Base-by-base conservation (phyloP, 2,888 invertebrate genomes). In the Dynastes hyllus region DNA sequence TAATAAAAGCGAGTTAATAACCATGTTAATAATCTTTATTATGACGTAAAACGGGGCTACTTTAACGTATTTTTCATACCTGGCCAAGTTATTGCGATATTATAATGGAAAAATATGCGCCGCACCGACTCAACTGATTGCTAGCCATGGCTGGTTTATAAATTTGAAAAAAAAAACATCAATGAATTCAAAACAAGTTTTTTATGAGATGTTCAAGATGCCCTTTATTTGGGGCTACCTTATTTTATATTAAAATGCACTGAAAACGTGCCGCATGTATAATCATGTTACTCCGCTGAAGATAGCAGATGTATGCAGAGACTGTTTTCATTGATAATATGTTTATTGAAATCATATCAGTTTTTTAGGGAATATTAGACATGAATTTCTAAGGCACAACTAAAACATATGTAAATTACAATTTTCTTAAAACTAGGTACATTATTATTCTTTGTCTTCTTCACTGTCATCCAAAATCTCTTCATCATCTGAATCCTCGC, bases 361-460 rank as follows among this genome's bases (percentile, higher is more conserved):
- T 53, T 53, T 53, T 51, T 16, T 53, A 13, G 13, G 53, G 53
- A 53, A 53, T 16, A 53, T 53, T 53, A 16, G 53, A 53, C 53
- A 53, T 53, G 53, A 51, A 8, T 8, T 51, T 51, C 51, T 51
- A 51, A 51, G 3, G 13, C 11, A 13, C 51, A 51, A 3, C n/a
- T 9, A 5, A 37, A 5, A 45, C 45, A 11, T 40, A 40, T 40
- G 40, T 13, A 16, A 55, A n/a, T 55, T 3, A 22, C n/a, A 55
- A 55, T 55, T 55, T 55, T 55, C 55, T 55, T 16, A 16, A 16
- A 16, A 13, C n/a, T 55, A 55, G n/a, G 6, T 55, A 55, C 55
- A 55, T 8, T 22, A n/a, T 55, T 55, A n/a, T n/a, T 55, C 55
- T 55, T 55, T 55, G 4, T 55, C 55, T 55, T 22, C n/a, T 55